Conservation (phyloP, 2,113 vertebrate species). For the Acanthochromis polyacanthus region DNA sequence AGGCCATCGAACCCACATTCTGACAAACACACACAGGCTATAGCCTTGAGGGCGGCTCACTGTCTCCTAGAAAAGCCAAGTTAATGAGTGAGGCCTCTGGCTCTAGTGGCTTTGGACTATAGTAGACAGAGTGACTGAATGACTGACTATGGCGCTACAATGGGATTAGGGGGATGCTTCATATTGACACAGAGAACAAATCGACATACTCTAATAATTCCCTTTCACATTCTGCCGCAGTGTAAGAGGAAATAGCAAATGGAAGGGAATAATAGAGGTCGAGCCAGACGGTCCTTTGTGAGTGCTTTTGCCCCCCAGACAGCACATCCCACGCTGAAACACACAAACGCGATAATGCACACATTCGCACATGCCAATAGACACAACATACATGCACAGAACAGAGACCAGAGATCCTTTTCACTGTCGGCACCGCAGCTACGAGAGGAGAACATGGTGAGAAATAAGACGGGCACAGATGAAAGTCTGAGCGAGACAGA, state of each 20-base stretch:
- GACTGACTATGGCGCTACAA: constrained; percentile 48
- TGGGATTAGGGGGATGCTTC: constrained; percentile 71
- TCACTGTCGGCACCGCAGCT: constrained; percentile 38
- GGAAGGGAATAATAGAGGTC: constrained; percentile 71
- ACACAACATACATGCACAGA: constrained; percentile 22
- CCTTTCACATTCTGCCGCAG: constrained; percentile 55
- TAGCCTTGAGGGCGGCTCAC: constrained; percentile 20
- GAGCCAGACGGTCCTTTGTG: constrained; percentile 44
- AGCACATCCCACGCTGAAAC: constrained; percentile 28
- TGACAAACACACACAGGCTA: neutral
- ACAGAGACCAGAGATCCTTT: constrained; percentile 50
- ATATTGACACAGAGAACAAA: constrained; percentile 73
- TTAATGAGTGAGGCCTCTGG: constrained; percentile 57
- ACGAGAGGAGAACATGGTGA: constrained; percentile 34
- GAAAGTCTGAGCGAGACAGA: constrained; percentile 27
- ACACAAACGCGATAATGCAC: constrained; percentile 46
- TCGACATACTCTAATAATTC: constrained; percentile 68
- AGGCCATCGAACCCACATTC: neutral
- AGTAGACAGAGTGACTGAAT: constrained; percentile 44
- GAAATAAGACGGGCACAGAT: constrained; percentile 17
- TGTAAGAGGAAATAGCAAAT: constrained; percentile 66
- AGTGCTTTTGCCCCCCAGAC: constrained; percentile 62
- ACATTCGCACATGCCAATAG: constrained; percentile 17
- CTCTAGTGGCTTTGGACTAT: constrained; percentile 51
- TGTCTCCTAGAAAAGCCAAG: constrained; percentile 46